phyloP scores from a whole-genome alignment of 2,797 vertebrate species.

The Alosa sapidissima region DNA sequence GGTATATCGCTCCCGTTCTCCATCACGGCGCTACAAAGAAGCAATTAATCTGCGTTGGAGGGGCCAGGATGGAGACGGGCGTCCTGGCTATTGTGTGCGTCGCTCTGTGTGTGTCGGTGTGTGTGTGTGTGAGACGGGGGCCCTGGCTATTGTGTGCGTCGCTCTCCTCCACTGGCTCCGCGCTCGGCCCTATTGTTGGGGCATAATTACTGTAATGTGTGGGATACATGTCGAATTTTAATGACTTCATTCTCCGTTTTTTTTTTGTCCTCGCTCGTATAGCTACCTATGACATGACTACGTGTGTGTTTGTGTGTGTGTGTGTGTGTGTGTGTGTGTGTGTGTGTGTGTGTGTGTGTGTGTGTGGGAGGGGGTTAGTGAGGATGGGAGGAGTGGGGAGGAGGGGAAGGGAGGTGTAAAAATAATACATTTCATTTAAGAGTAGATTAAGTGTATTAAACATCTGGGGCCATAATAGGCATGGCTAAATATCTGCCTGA shows the following conservation, averaged over 20 bases:
- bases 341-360: not conserved
- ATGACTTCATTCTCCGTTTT: constrained; percentile 67
- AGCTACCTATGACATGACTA: constrained; percentile 67
- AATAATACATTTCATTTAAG: constrained; percentile 71
- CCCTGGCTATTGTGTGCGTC: constrained; percentile 37
- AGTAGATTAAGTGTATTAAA: constrained; percentile 71
- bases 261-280: constrained; percentile 49
- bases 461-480: constrained; percentile 65
- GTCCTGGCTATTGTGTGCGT: constrained; percentile 69
- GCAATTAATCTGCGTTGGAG: constrained; percentile 75
- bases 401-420: constrained; percentile 58
- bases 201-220: constrained; percentile 80
- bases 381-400: not conserved
- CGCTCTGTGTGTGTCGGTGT: constrained; percentile 49
- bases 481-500: constrained; percentile 64
- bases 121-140: no score
- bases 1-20: constrained; percentile 74
- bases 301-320: not conserved
- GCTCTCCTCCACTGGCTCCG: constrained; percentile 62
- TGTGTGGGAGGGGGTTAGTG: not conserved
- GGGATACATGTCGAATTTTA: constrained; percentile 78
- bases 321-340: constrained; percentile 3
- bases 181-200: constrained; percentile 70
- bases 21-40: constrained; percentile 81
- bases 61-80: constrained; percentile 66